Evolutionary conservation across 1,140 invertebrate species (phyloP).

Genomic region (Calliphora vicina): DNA sequence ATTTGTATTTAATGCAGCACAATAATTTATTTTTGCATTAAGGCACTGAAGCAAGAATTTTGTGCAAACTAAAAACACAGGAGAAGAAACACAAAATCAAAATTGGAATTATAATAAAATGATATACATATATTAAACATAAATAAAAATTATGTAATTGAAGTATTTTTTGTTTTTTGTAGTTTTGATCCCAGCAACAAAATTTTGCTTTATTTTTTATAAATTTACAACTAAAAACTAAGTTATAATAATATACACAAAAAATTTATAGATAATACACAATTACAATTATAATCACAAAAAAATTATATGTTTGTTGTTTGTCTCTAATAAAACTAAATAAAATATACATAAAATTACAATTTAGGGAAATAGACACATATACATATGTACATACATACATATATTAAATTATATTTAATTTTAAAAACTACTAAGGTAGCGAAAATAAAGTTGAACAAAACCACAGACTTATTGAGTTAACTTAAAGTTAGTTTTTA

Average conservation of each 20-base stretch:
- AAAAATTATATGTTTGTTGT: neutral
- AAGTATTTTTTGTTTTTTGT: neutral
- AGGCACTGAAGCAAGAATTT: conserved; percentile 61
- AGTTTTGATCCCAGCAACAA: neutral
- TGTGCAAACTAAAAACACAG: conserved; percentile 44
- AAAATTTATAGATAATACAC: neutral
- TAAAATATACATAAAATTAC: neutral
- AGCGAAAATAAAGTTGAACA: conserved; percentile 25
- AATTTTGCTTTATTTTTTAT: neutral
- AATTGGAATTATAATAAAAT: neutral
- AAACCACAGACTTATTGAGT: conserved; percentile 33
- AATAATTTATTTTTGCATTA: conserved; percentile 49
- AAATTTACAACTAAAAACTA: neutral
- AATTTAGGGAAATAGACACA: too few relatives aligned
- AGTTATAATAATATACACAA: neutral
- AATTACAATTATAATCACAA: neutral
- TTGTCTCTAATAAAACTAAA: neutral
- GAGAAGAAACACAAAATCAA: neutral
- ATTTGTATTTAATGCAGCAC: conserved; percentile 32
- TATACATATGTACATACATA: too few relatives aligned
- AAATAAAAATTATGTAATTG: neutral
- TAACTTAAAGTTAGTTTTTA: conserved; percentile 22
- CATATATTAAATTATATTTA: neutral
- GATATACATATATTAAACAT: too few relatives aligned
- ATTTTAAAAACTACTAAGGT: conserved; percentile 4